phyloP scores from a whole-genome alignment of 2,888 invertebrate genomes.

The Mesorhabditis spiculigera region DNA sequence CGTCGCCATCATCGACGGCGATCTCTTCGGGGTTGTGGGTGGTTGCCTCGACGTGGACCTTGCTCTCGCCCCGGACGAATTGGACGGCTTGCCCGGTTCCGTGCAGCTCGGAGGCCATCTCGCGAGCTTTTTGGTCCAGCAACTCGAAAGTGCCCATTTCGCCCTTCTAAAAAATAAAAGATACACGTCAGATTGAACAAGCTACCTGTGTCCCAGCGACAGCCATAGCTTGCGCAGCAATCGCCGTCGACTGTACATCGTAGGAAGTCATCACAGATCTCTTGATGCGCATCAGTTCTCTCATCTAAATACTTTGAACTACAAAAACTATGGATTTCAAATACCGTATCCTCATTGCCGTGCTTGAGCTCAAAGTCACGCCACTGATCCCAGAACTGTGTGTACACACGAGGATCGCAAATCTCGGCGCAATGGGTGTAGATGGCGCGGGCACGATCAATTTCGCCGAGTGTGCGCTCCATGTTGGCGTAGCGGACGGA shows the following conservation, averaged over 20 bases:
- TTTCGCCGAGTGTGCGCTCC: conserved; percentile 96
- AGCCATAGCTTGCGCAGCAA: conserved; percentile 94
- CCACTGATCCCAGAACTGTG: conserved; percentile 97
- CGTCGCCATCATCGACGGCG: conserved; percentile 58
- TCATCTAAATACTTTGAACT: background rate
- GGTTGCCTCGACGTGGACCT: conserved; percentile 47
- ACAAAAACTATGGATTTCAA: conserved; percentile 31
- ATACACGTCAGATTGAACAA: background rate
- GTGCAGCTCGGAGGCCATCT: conserved; percentile 15
- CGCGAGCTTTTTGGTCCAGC: conserved; percentile 5
- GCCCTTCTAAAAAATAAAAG: background rate
- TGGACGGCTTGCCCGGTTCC: conserved; percentile 40
- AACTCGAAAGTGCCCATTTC: conserved; percentile 3
- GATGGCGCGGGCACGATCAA: conserved; percentile 91
- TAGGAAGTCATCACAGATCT: conserved; percentile 78
- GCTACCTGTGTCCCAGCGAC: conserved; percentile 60
- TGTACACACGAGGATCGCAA: conserved; percentile 88
- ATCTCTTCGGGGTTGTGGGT: conserved; percentile 62
- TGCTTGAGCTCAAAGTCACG: conserved; percentile 98
- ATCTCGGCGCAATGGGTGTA: conserved; percentile 98
- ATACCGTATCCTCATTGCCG: conserved; percentile 99
- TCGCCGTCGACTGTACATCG: conserved; percentile 97
- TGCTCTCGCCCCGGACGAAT: conserved; percentile 70
- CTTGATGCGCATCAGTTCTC: conserved; percentile 69
- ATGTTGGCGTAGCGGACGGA: conserved; percentile 92